Percentiles rank a stretch among this genome's conserved stretches.
Evolutionary conservation across 2,797 vertebrate genomes (phyloP).

Genomic region (Phoebastria nigripes): DNA sequence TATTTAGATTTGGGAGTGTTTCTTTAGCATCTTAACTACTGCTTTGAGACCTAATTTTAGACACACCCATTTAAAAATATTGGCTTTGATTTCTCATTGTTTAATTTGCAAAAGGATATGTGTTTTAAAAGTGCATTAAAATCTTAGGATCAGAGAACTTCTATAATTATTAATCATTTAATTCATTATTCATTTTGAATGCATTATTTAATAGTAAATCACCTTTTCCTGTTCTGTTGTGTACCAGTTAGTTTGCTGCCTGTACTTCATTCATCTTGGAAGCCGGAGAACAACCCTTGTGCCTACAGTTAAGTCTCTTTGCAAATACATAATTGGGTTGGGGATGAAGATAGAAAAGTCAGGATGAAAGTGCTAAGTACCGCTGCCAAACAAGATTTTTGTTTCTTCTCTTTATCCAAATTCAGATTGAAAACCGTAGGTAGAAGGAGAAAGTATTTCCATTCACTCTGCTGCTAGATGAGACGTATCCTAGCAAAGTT

Average conservation of each 20-base stretch:
- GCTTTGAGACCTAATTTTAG: not conserved
- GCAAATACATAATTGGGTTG: not conserved
- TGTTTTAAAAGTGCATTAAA: not conserved
- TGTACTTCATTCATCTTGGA: not conserved
- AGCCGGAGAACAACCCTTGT: not conserved
- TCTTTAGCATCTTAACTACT: constrained; percentile 20
- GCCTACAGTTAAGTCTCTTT: not conserved
- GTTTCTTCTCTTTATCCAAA: not conserved
- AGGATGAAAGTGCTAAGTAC: not conserved
- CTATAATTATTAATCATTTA: not conserved
- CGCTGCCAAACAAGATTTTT: not conserved
- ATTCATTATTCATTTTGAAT: not conserved
- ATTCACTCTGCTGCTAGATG: not conserved
- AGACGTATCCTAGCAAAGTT: not conserved
- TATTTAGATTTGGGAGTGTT: constrained; percentile 53
- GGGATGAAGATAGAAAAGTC: not conserved
- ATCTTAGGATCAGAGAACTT: not conserved
- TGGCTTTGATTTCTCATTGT: constrained; percentile 20
- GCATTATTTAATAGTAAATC: not conserved
- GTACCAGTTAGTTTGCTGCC: not conserved
- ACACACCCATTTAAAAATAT: constrained; percentile 9
- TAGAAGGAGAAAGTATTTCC: not conserved
- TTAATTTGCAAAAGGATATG: not conserved
- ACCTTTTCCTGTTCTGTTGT: not conserved
- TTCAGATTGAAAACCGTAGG: not conserved